Conservation (phyloP, 2,113 vertebrate genomes). For the Aptenodytes patagonicus region DNA sequence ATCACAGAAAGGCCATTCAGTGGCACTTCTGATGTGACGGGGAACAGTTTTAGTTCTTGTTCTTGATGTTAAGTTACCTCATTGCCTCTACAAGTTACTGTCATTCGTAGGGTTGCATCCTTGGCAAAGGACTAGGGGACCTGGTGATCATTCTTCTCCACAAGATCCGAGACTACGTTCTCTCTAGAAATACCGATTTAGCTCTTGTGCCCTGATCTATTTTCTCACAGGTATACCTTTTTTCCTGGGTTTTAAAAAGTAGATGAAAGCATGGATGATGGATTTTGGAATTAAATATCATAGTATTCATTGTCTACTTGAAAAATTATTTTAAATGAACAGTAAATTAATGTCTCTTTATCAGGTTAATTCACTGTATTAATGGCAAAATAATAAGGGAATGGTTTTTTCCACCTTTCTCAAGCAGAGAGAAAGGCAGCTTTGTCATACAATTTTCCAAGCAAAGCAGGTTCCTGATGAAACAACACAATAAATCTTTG, state of each 20-base stretch:
- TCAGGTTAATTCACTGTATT: neutral
- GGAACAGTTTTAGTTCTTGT: neutral
- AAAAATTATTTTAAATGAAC: neutral
- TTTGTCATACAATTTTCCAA: neutral
- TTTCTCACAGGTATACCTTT: neutral
- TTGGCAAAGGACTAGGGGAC: neutral
- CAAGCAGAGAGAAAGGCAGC: neutral
- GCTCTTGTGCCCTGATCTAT: neutral
- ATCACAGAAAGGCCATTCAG: neutral
- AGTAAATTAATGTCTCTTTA: neutral
- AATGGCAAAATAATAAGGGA: neutral
- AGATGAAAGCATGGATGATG: neutral
- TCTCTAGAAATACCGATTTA: neutral
- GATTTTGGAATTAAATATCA: neutral
- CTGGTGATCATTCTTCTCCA: neutral
- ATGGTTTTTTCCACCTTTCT: neutral
- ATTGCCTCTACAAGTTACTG: neutral
- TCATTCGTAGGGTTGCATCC: neutral
- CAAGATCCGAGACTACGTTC: neutral
- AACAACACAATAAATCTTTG: neutral
- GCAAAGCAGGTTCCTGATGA: neutral
- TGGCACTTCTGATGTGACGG: neutral
- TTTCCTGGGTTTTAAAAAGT: neutral
- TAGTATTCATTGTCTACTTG: neutral
- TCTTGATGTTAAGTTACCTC: neutral